Conservation (phyloP, 2,888 invertebrate species). For the Monopis laevigella region DNA sequence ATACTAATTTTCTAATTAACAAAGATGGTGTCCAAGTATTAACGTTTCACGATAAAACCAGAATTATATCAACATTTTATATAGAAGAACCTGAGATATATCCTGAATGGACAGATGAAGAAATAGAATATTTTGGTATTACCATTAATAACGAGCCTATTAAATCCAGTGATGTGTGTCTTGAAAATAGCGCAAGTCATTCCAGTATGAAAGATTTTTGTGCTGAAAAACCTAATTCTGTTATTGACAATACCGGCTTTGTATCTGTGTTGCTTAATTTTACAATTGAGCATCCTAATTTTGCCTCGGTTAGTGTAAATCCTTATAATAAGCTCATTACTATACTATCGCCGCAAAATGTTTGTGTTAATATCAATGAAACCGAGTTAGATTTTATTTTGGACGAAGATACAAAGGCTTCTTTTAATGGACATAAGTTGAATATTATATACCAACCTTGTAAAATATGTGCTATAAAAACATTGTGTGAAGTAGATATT, state of each 20-base stretch:
- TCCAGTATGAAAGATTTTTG: slow-evolving; percentile 20
- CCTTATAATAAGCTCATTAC: slow-evolving; percentile 35
- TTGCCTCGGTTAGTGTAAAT: slow-evolving; percentile 57
- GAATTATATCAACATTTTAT: slow-evolving; percentile 39
- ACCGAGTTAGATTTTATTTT: slow-evolving; percentile 36
- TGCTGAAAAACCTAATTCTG: neutral
- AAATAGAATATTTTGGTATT: slow-evolving; percentile 34
- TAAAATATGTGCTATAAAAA: slow-evolving; percentile 33
- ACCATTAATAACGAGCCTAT: slow-evolving; percentile 14
- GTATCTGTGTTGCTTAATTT: slow-evolving; percentile 38
- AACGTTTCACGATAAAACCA: slow-evolving; percentile 48
- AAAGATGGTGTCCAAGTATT: slow-evolving; percentile 45
- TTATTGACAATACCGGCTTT: slow-evolving; percentile 34
- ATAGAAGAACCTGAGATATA: slow-evolving; percentile 44
- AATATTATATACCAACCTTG: slow-evolving; percentile 41
- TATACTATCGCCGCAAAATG: slow-evolving; percentile 44
- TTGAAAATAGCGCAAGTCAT: slow-evolving; percentile 8
- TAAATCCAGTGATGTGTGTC: slow-evolving; percentile 22
- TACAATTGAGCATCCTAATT: slow-evolving; percentile 58
- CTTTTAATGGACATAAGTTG: slow-evolving; percentile 40
- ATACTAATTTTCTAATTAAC: slow-evolving; percentile 44
- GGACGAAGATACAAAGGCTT: slow-evolving; percentile 36
- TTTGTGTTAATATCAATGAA: slow-evolving; percentile 30
- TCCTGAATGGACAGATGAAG: slow-evolving; percentile 50
- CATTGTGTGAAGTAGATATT: slow-evolving; percentile 38